These are phyloP conservation scores for Cryptus viduatorius DNA, from an alignment of 2,888 invertebrate genomes.

Conservation along the genomic window DNA sequence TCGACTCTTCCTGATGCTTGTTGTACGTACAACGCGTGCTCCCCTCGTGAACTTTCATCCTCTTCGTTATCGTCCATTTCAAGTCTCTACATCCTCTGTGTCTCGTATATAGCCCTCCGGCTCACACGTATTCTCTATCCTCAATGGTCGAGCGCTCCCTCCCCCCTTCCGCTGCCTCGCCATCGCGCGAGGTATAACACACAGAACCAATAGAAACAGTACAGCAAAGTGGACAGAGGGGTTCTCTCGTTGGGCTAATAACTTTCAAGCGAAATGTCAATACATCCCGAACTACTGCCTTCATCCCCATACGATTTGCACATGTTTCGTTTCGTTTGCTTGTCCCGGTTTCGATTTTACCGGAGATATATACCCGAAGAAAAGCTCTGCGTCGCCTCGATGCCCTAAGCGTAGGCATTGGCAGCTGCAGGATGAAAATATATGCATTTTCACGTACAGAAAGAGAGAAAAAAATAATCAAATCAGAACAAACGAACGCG, in stretches of 20 bases:
- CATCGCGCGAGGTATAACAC: slow-evolving; percentile 10
- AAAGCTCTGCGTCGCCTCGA: neutral
- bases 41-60: slow-evolving; percentile 51
- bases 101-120: slow-evolving; percentile 10
- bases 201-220: slow-evolving; percentile 56
- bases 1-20: slow-evolving; percentile 45
- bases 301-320: slow-evolving; percentile 20
- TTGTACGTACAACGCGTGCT: slow-evolving; percentile 1
- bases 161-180: neutral
- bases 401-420: neutral
- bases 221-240: slow-evolving; percentile 60
- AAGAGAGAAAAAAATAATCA: neutral
- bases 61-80: slow-evolving; percentile 60
- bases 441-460: neutral
- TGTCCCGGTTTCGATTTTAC: neutral
- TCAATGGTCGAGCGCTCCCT: too few species aligned
- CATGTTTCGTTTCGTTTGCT: slow-evolving; percentile 11
- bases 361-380: slow-evolving; percentile 3
- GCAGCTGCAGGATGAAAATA: neutral
- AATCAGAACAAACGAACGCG: neutral
- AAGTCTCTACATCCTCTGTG: slow-evolving; percentile 4
- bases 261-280: slow-evolving; percentile 65
- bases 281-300: slow-evolving; percentile 40
- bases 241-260: slow-evolving; percentile 49
- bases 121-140: neutral